These are phyloP conservation scores for Sciurus niger DNA, from an alignment of 2,113 vertebrate genomes.

Conservation along the genomic window DNA sequence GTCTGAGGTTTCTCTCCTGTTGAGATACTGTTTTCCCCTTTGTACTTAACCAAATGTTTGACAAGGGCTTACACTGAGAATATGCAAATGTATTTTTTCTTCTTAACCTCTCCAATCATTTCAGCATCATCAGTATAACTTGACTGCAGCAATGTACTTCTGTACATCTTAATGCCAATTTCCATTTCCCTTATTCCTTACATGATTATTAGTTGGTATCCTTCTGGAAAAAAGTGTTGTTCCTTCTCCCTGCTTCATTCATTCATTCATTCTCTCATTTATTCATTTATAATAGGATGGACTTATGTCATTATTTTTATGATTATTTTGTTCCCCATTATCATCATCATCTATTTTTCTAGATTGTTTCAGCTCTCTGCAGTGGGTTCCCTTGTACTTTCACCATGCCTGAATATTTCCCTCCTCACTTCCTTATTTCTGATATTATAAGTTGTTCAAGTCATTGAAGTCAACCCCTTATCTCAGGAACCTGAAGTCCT, in stretches of 20 bases:
- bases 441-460: not conserved
- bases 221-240: not conserved
- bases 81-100: not conserved
- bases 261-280: not conserved
- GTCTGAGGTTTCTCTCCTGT: not conserved
- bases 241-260: not conserved
- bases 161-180: not conserved
- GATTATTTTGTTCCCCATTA: not conserved
- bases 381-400: not conserved
- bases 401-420: not conserved
- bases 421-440: not conserved
- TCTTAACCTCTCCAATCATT: not conserved
- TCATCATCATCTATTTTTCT: not conserved
- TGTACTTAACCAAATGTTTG: not conserved
- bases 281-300: not conserved
- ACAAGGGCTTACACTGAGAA: not conserved
- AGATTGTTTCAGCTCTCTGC: not conserved
- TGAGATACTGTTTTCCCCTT: not conserved
- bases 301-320: not conserved
- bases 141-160: not conserved
- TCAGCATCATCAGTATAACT: not conserved
- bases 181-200: not conserved
- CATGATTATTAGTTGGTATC: not conserved
- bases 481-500: not conserved
- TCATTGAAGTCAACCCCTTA: not conserved